Percentiles rank a stretch among this genome's conserved stretches.
These are phyloP conservation scores for Allacma fusca DNA, from an alignment of 2,888 invertebrate genomes.

Conservation along the genomic window DNA sequence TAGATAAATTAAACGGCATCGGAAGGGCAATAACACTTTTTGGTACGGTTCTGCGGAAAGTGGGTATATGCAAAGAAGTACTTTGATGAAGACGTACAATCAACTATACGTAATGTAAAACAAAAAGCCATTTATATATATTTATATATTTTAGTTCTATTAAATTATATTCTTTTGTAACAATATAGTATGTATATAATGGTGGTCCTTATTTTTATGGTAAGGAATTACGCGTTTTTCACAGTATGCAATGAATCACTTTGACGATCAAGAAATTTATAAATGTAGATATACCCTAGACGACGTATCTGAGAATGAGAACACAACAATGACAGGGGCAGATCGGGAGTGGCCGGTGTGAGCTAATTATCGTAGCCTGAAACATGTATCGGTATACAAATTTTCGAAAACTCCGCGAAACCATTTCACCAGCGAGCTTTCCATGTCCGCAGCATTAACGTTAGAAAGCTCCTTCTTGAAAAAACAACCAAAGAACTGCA, in stretches of 20 bases:
- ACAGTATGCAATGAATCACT: constrained; percentile 12
- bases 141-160: background rate
- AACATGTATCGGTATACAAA: background rate
- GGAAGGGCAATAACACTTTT: background rate
- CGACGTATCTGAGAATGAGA: constrained; percentile 3
- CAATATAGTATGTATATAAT: constrained; percentile 23
- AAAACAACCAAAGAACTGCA: background rate
- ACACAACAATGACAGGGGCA: constrained; percentile 17
- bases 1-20: background rate
- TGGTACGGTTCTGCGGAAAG: background rate
- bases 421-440: background rate
- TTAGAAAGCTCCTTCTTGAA: background rate
- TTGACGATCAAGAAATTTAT: constrained; percentile 22
- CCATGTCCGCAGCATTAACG: background rate
- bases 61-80: constrained; percentile 2
- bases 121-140: constrained; percentile 11
- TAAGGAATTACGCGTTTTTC: constrained; percentile 14
- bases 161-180: constrained; percentile 18
- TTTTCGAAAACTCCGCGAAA: background rate
- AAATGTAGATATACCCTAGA: background rate
- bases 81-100: background rate
- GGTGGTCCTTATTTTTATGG: constrained; percentile 20
- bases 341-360: constrained; percentile 11
- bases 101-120: background rate
- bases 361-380: background rate